Conservation (phyloP, 2,888 invertebrate genomes). For the Drosophila phalerata region DNA sequence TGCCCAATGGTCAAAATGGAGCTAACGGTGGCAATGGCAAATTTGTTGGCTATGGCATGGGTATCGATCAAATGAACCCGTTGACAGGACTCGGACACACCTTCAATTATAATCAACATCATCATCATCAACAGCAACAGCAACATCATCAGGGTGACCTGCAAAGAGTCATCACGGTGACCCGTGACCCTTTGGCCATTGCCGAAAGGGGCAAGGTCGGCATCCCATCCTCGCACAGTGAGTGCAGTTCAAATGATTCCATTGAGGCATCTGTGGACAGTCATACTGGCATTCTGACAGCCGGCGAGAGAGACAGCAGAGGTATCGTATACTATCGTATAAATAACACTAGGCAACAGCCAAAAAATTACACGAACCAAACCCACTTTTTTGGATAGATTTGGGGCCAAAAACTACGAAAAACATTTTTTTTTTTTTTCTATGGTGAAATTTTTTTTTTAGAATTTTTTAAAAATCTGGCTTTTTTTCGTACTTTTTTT, state of each 20-base stretch:
- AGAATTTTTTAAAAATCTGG: too few relatives aligned
- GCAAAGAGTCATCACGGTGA: constrained; percentile 84
- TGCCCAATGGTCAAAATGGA: constrained; percentile 50
- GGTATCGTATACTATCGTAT: constrained; percentile 66
- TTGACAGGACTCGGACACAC: constrained; percentile 82
- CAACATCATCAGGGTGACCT: constrained; percentile 69
- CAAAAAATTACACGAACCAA: too few relatives aligned
- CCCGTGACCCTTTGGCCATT: constrained; percentile 85
- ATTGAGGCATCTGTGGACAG: constrained; percentile 85
- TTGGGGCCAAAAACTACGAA: too few relatives aligned
- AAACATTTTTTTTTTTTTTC: too few relatives aligned
- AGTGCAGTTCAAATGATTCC: constrained; percentile 85
- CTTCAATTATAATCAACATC: constrained; percentile 73
- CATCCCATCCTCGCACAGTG: constrained; percentile 85
- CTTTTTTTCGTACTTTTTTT: too few relatives aligned
- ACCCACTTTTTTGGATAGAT: too few relatives aligned
- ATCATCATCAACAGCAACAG: constrained; percentile 35
- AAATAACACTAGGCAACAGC: too few relatives aligned
- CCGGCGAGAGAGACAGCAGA: constrained; percentile 81
- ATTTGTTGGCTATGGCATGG: constrained; percentile 83
- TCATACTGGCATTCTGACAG: constrained; percentile 83
- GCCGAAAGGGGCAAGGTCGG: constrained; percentile 86
- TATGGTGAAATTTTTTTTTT: too few relatives aligned
- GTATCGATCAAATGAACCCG: constrained; percentile 81
- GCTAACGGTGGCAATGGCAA: constrained; percentile 48